These are phyloP conservation scores for Chrysocyon brachyurus DNA, from an alignment of 2,797 vertebrate genomes.

Conservation along the genomic window DNA sequence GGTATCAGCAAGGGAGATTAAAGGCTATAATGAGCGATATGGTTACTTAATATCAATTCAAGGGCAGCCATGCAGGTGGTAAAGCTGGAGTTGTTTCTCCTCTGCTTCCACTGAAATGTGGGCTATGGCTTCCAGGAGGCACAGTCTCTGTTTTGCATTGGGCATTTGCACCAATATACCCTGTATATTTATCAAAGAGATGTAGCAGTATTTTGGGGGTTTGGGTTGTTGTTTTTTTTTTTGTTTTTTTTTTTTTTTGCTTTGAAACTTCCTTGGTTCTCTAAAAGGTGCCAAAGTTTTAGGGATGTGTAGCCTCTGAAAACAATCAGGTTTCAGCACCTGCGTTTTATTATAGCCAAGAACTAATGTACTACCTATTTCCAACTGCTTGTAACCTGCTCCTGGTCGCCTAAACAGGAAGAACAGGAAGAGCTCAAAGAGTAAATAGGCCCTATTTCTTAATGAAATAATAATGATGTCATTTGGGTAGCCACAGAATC, in stretches of 20 bases:
- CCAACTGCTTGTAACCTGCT: not conserved
- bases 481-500: not conserved
- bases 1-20: constrained; percentile 87
- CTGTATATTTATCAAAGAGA: not conserved
- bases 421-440: not conserved
- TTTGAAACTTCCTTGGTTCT: constrained; percentile 8
- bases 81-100: constrained; percentile 50
- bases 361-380: not conserved
- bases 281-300: not conserved
- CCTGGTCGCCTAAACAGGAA: not conserved
- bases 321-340: constrained; percentile 2
- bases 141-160: constrained; percentile 17
- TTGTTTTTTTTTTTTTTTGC: not conserved
- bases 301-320: not conserved
- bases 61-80: constrained; percentile 70
- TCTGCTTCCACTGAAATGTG: not conserved
- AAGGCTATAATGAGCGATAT: constrained; percentile 84
- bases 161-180: not conserved
- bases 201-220: not conserved
- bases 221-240: not conserved
- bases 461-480: not conserved
- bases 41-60: constrained; percentile 84
- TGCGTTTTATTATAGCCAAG: not conserved
- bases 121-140: not conserved
- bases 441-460: not conserved